Percentiles rank a stretch among this genome's conserved stretches.
These are phyloP conservation scores for Mactra quadrangularis DNA, from an alignment of 1,140 invertebrate genomes.

Conservation along the genomic window DNA sequence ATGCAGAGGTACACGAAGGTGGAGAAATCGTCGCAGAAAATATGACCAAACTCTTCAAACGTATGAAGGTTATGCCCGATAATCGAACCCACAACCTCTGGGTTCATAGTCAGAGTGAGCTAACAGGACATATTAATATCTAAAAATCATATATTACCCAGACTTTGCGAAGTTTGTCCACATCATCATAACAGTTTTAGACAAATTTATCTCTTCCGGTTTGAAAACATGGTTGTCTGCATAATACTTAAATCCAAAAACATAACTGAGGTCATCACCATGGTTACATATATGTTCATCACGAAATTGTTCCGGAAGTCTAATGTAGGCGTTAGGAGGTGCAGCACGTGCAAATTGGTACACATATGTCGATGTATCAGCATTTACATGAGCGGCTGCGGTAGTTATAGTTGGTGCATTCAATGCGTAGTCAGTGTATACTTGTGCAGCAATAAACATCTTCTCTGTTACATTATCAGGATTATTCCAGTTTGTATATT, in stretches of 20 bases:
- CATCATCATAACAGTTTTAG: slow-evolving; percentile 18
- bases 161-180: slow-evolving; percentile 32
- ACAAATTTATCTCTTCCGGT: neutral
- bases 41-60: no score
- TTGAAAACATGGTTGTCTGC: neutral
- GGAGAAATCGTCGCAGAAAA: no score
- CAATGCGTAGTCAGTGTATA: neutral
- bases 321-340: neutral
- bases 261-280: neutral
- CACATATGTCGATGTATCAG: neutral
- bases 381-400: neutral
- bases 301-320: neutral
- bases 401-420: neutral
- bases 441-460: neutral
- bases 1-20: no score
- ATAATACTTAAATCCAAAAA: slow-evolving; percentile 3
- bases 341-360: neutral
- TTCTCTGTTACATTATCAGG: neutral
- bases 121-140: no score
- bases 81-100: no score
- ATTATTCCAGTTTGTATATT: slow-evolving; percentile 10
- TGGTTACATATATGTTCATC: neutral
- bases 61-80: no score
- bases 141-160: no score
- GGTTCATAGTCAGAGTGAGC: no score